These are phyloP conservation scores for Villa cingulata DNA, from an alignment of 2,888 invertebrate species.

Conservation along the genomic window DNA sequence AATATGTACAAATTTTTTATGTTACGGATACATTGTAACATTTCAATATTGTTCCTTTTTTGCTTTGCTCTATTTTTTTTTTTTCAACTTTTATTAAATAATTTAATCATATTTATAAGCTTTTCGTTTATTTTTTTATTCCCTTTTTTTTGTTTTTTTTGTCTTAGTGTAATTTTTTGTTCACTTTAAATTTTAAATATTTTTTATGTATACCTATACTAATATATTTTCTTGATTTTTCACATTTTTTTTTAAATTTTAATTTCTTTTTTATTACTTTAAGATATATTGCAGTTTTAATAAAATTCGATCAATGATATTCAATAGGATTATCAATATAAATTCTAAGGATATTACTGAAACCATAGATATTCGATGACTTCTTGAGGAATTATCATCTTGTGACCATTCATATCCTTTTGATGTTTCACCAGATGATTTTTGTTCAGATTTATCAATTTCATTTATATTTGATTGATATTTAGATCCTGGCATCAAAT, in stretches of 20 bases:
- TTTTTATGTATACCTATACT: background rate
- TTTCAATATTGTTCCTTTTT: too few relatives aligned
- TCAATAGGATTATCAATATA: background rate
- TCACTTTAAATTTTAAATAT: too few relatives aligned
- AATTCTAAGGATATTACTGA: background rate
- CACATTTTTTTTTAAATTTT: background rate
- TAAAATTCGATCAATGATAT: constrained; percentile 3
- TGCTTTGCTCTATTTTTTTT: too few relatives aligned
- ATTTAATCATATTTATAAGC: too few relatives aligned
- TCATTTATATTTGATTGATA: constrained; percentile 62
- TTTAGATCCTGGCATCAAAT: constrained; percentile 60
- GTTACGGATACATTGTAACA: too few relatives aligned
- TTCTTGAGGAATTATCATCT: constrained; percentile 1
- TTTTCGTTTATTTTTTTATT: too few relatives aligned
- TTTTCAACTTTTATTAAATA: too few relatives aligned
- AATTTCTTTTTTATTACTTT: background rate
- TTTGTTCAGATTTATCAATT: constrained; percentile 68
- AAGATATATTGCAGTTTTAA: constrained; percentile 1
- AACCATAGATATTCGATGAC: background rate
- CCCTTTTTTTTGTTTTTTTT: too few relatives aligned
- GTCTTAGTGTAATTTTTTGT: too few relatives aligned
- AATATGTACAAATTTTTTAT: too few relatives aligned
- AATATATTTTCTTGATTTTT: too few relatives aligned
- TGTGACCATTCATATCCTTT: constrained; percentile 22
- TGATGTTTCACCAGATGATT: constrained; percentile 39